Conservation (phyloP, 2,888 invertebrate species). For the Polydrusus cervinus region DNA sequence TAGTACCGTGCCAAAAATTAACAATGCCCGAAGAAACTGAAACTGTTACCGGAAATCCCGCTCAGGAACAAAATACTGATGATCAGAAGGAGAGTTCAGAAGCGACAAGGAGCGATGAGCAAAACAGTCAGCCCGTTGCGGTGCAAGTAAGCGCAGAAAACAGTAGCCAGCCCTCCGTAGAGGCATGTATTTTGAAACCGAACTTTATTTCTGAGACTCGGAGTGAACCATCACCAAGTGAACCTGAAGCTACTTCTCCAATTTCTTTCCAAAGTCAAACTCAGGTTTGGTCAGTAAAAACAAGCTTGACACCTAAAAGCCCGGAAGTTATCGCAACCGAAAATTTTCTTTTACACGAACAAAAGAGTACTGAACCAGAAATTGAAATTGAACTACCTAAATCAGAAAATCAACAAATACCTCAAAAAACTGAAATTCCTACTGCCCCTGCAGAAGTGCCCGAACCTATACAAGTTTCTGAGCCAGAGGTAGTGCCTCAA, state of each 20-base stretch:
- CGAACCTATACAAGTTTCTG: background rate
- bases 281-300: constrained; percentile 5
- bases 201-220: constrained; percentile 3
- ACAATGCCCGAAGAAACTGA: constrained; percentile 46
- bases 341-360: constrained; percentile 28
- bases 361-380: background rate
- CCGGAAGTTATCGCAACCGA: constrained; percentile 30
- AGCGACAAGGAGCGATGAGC: background rate
- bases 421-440: background rate
- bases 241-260: constrained; percentile 23
- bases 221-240: background rate
- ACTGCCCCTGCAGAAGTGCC: background rate
- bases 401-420: background rate
- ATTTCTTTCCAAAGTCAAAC: background rate
- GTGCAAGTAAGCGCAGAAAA: background rate
- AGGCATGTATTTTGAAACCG: constrained; percentile 42
- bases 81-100: constrained; percentile 19
- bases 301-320: constrained; percentile 11
- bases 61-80: constrained; percentile 5
- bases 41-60: constrained; percentile 34
- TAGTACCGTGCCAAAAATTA: background rate
- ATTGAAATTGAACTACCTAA: background rate
- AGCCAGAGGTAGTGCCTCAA: constrained; percentile 11
- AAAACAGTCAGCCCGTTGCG: constrained; percentile 8
- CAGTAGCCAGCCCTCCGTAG: constrained; percentile 33